Conservation (phyloP, 2,888 invertebrate species). For the Conomelus anceps region DNA sequence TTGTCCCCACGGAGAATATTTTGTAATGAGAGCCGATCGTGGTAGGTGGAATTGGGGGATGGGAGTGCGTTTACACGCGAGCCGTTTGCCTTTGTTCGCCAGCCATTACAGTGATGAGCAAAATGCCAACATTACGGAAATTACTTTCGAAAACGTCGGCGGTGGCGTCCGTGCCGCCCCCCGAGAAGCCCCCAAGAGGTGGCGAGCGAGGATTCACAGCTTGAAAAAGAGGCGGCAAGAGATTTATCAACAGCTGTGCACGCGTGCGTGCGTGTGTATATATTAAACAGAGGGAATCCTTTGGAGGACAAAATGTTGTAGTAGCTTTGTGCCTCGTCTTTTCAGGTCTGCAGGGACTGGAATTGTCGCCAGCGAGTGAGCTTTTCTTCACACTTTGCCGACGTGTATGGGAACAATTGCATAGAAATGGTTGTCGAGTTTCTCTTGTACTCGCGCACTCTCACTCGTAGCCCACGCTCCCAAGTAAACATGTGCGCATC, state of each 20-base stretch:
- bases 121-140: conserved; percentile 24
- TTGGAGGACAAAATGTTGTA: conserved; percentile 10
- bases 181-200: conserved; percentile 4
- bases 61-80: background rate
- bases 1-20: conserved; percentile 4
- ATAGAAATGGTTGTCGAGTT: conserved; percentile 1
- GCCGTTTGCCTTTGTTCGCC: conserved; percentile 7
- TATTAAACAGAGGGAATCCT: conserved; percentile 18
- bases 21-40: conserved; percentile 15
- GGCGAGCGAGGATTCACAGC: conserved; percentile 15
- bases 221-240: conserved; percentile 9
- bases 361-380: conserved; percentile 12
- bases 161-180: background rate
- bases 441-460: background rate
- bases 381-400: conserved; percentile 19
- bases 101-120: conserved; percentile 22
- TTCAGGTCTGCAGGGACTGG: conserved; percentile 14
- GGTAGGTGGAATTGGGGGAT: background rate
- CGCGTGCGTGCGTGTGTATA: conserved; percentile 2
- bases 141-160: conserved; percentile 23
- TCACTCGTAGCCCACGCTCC: background rate
- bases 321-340: conserved; percentile 11
- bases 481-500: background rate
- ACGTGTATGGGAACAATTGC: conserved; percentile 18
- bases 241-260: conserved; percentile 2